These are phyloP conservation scores for Platycnemis pennipes DNA, from an alignment of 2,888 invertebrate species.

Conservation along the genomic window DNA sequence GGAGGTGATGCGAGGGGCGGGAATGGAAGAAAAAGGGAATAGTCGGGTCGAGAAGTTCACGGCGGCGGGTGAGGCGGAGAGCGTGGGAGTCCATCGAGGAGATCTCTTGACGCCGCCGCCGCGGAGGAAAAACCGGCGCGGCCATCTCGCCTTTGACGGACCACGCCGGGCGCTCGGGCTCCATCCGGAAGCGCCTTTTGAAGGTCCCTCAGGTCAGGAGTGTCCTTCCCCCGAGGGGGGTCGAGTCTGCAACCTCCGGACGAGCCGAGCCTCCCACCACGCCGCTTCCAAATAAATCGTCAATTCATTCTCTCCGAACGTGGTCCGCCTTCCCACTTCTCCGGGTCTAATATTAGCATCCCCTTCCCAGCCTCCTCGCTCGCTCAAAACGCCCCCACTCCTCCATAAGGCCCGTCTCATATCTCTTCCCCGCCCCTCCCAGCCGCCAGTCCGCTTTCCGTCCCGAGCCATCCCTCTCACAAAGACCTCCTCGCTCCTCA, in stretches of 20 bases:
- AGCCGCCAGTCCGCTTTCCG: background rate
- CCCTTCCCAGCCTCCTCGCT: background rate
- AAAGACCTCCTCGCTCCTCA: background rate
- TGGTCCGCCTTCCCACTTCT: too few species aligned
- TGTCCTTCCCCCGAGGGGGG: background rate
- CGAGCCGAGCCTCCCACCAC: background rate
- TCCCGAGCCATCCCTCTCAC: background rate
- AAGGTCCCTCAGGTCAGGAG: slow-evolving; percentile 12
- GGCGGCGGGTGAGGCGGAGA: background rate
- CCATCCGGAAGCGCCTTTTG: background rate
- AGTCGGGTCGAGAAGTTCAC: background rate
- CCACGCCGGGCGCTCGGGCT: background rate
- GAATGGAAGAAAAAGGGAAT: background rate
- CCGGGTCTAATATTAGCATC: background rate
- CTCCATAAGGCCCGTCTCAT: background rate
- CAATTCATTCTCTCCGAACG: background rate
- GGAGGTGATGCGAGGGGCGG: background rate
- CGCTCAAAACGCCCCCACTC: background rate
- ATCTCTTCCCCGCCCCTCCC: background rate
- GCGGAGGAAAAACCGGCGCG: background rate
- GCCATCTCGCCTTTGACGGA: background rate
- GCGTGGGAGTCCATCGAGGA: background rate
- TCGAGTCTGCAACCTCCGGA: background rate
- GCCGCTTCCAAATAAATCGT: background rate
- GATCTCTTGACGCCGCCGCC: background rate